These are phyloP conservation scores for Synergus laeviventris DNA, from an alignment of 2,888 invertebrate species.

Conservation along the genomic window DNA sequence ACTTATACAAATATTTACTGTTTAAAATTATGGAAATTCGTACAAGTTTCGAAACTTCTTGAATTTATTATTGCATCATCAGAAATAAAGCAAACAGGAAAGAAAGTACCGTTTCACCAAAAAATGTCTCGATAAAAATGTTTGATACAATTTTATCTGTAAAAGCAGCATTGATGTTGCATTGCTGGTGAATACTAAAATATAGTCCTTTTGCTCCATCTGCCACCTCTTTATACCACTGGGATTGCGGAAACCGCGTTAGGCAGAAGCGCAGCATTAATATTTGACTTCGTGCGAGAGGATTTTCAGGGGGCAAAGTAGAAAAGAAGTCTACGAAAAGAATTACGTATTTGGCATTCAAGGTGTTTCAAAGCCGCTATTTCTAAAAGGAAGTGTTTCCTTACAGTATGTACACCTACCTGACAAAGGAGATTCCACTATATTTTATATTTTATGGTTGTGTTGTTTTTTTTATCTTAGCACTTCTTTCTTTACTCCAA, in stretches of 20 bases:
- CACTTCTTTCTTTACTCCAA: neutral
- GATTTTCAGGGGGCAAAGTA: neutral
- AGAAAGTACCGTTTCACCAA: neutral
- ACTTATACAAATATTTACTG: neutral
- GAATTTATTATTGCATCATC: neutral
- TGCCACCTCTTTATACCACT: neutral
- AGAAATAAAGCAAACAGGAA: neutral
- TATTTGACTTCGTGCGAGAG: neutral
- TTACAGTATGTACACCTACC: neutral
- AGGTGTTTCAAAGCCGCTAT: neutral
- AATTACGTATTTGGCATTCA: neutral
- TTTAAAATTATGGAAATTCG: neutral
- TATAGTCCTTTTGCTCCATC: neutral
- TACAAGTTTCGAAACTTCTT: neutral
- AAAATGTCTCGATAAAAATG: neutral
- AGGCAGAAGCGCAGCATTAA: neutral
- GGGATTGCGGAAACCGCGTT: neutral
- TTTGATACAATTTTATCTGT: neutral
- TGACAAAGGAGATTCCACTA: neutral
- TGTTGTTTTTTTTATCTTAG: neutral
- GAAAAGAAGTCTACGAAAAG: neutral
- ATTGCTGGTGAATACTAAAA: neutral
- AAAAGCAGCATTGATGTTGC: constrained; percentile 3
- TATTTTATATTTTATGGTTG: neutral
- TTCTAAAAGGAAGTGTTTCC: neutral